Evolutionary conservation across 2,113 vertebrate genomes (phyloP), one percentile per base, ranked within the genome.

Genomic region (Pseudolaguvia tuberculata): DNA sequence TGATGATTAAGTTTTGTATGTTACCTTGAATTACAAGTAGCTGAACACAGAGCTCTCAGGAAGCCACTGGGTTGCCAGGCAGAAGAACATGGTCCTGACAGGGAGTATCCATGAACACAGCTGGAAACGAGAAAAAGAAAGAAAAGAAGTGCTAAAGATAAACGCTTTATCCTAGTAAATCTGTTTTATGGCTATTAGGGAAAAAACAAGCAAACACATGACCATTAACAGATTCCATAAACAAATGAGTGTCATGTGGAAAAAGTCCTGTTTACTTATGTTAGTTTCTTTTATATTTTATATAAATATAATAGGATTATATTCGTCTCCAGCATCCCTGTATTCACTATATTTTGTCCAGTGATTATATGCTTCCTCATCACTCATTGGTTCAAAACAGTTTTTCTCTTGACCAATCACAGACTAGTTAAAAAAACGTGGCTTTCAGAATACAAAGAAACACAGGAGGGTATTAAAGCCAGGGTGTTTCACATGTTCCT

Each of bases 11-110:
- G 9, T 9, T 9, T 42, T 4, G 39, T 35, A 50, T 25, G 18
- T 72, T 76, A 78, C 80, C 80, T 78, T 72, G 25, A 68, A 72
- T 78, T 78, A 45, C 68, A 78, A 75, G 55, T 3, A 59, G 76
- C 12, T 62, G 62, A 53, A 50, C 72, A 78, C 52, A 50, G n/a
- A 29, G 53, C 20, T 50, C 72, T 57, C 76, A 42, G 48, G 75
- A 61, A 78, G 57, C 27, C 58, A 29, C 58, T 48, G 48, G 72
- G 76, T 78, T 81, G 69, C 75, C 47, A 59, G 76, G 80, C 80
- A 81, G 80, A 78, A 15, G 11, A 14, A n/a, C 31, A 63, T 56
- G 31, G 17, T 78, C 17, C 31, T 45, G 45, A 47, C 21, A 39
- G 59, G 56, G 66, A 53, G 47, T 3, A 17, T 70, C 58, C 75